Conservation (phyloP, 2,888 invertebrate genomes). For the Endotricha flammealis region DNA sequence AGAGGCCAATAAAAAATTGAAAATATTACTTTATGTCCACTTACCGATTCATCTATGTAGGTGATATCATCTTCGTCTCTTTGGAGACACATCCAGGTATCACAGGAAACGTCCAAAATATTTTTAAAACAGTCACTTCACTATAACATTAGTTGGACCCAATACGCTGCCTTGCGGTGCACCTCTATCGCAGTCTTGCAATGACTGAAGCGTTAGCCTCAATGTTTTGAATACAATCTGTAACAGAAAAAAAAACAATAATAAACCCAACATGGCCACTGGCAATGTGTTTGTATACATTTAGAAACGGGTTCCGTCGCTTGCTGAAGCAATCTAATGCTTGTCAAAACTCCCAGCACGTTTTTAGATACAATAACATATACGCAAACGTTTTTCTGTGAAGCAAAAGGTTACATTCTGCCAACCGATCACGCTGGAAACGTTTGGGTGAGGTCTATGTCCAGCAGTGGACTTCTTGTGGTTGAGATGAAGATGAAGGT, state of each 20-base stretch:
- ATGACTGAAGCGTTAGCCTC: constrained; percentile 51
- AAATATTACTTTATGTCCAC: constrained; percentile 26
- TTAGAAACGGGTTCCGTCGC: constrained; percentile 27
- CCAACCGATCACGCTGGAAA: no score
- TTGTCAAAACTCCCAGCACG: constrained; percentile 20
- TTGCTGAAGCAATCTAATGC: constrained; percentile 31
- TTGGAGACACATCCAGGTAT: constrained; percentile 72
- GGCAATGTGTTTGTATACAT: constrained; percentile 37
- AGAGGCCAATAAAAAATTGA: no score
- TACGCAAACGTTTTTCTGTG: no score
- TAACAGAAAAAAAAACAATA: constrained; percentile 75
- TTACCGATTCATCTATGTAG: constrained; percentile 64
- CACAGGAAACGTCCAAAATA: constrained; percentile 30
- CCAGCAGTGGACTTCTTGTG: no score
- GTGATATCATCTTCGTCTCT: constrained; percentile 59
- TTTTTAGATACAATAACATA: constrained; percentile 8
- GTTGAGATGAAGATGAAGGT: no score
- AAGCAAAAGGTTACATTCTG: no score
- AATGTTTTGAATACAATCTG: constrained; percentile 76
- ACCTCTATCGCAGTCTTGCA: constrained; percentile 44
- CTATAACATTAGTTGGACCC: constrained; percentile 33
- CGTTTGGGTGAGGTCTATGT: no score
- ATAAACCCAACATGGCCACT: constrained; percentile 51
- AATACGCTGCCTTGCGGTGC: constrained; percentile 52
- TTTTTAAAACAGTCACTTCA: constrained; percentile 31